Base-by-base conservation (phyloP, 2,888 invertebrate species). In the Lycophotia porphyrea region DNA sequence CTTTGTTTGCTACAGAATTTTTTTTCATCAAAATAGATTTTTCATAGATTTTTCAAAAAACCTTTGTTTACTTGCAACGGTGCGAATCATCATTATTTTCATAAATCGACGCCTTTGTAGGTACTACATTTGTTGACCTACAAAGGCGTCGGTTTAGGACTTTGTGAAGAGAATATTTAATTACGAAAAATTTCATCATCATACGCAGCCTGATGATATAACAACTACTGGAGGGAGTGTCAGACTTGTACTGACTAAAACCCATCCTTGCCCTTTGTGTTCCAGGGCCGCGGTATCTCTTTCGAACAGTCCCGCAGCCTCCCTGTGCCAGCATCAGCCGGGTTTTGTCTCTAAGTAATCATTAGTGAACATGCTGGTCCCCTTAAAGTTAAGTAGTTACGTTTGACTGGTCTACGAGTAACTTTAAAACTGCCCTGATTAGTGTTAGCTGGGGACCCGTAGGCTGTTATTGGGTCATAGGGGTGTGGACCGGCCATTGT, bases 401-500 rank as follows among this genome's bases (percentile, higher is more conserved):
- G 49, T 77, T 65, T 71, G 72, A 67, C 63, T 55, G 58, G 31
- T 36, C 60, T 21, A 11, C 60, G 21, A 60, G 55, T 81, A 67
- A 77, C 61, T 81, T 84, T 80, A 75, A 81, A 84, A 81, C 58
- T 65, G 68, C 27, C 64, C 78, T 73, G 78, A 84, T 84, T 81
- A 81, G 78, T 72, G 61, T 72, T 71, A 74, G 39, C 80, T 74
- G 42, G 66, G 71, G 73, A 65, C 71, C 74, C 47, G 63, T 61
- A 64, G 13, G 2, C 47, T 31, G 85, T 84, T 84, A 84, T 75
- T 81, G 71, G 78, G 84, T 84, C 84, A 81, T 81, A 65, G 72
- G 69, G 84, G 74, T 34, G 63, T 39, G 36, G 61, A 44, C n/a
- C 39, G 31, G 52, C 72, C 68, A 77, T 76, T 80, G 71, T 80